Conservation (phyloP, 1,140 invertebrate genomes). For the Temnothorax nylanderi region DNA sequence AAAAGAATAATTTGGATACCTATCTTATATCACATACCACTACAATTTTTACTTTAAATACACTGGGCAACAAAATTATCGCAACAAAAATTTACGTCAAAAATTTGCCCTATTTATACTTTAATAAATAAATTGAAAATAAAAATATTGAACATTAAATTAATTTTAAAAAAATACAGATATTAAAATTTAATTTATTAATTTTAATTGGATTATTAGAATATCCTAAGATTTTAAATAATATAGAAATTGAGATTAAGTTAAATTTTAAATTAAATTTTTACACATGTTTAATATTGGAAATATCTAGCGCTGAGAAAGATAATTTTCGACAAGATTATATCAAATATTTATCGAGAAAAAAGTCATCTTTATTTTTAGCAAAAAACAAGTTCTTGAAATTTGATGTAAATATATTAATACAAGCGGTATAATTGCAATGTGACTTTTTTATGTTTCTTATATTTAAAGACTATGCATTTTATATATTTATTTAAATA, state of each 20-base stretch:
- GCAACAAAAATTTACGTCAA: too few relatives aligned
- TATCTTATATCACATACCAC: too few relatives aligned
- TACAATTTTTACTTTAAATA: too few relatives aligned
- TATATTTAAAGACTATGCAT: background rate
- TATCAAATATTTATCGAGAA: conserved; percentile 13
- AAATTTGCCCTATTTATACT: too few relatives aligned
- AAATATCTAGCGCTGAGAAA: background rate
- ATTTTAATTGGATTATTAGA: background rate
- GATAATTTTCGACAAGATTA: background rate
- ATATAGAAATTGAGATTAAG: background rate
- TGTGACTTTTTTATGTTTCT: background rate
- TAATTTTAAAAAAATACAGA: background rate
- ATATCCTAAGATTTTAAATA: background rate
- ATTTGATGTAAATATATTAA: too few relatives aligned
- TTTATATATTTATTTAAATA: background rate
- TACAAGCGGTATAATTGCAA: background rate
- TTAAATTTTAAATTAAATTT: conserved; percentile 13
- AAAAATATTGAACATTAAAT: background rate
- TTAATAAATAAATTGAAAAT: too few relatives aligned
- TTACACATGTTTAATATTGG: background rate
- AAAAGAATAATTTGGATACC: too few relatives aligned
- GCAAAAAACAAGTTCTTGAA: background rate
- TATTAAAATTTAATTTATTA: background rate
- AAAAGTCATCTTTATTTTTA: background rate
- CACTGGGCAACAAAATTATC: too few relatives aligned